Base-by-base conservation (phyloP, 35 echinoderm and acorn worm genomes). In the Acanthaster planci region DNA sequence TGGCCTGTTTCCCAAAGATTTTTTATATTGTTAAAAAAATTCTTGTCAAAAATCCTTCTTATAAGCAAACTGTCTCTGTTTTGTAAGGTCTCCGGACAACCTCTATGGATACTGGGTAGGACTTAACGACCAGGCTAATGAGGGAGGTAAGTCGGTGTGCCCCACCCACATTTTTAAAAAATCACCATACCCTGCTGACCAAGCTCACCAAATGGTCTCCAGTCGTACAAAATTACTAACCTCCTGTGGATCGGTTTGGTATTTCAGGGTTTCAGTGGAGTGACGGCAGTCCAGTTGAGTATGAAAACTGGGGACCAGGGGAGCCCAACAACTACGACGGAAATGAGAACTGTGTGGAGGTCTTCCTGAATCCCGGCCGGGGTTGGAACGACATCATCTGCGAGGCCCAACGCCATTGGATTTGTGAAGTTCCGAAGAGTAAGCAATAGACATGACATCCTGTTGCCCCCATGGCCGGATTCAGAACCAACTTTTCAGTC, bases 341-440 rank as follows among this genome's bases (percentile, higher is more conserved):
- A 29, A 72, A 30, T 57, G 92, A 93, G 67, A 52, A 93, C 37
- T 93, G 92, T 55, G 86, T 26, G 15, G 86, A 84, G 30, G 56
- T 60, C 5, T 92, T 82, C 31, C 52, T 89, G 44, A 55, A 87
- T 31, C 30, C 60, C 10, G 54, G 67, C 12, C 76, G 83, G 52
- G 90, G 90, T 37, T 92, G 90, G 84, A 92, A 91, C 54, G 94
- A 97, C 44, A 55, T 60, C 5, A 7, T 32, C 7, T 97, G 94
- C 57, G 84, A 76, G 5, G 52, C n/a, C 32, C 26, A 39, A 2
- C 89, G 87, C 35, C 92, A 79, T 44, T 93, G 90, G 90, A 67
- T 97, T 10, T 97, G 94, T 40, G 83, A 87, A 54, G 76, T 89
- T 27, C 67, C 64, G 15, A 97, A 92, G 85, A 82, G 93, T 94